phyloP scores from a whole-genome alignment of 2,797 vertebrate species.

The Spinus olivaceus region DNA sequence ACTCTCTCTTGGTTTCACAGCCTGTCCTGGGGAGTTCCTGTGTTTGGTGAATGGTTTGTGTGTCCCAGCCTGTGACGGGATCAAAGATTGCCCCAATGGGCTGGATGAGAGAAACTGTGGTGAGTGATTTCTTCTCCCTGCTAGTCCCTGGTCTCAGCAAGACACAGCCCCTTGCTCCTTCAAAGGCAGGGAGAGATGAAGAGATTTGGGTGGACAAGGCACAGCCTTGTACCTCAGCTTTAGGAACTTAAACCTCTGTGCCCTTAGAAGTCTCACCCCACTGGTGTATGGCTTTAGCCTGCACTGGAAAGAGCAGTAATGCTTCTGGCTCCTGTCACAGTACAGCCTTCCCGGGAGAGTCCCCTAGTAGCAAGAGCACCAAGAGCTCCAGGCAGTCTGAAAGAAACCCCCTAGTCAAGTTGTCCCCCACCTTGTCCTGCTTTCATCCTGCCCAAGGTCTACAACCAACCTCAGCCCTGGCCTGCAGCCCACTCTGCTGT shows the following conservation, averaged over 20 bases:
- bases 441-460: neutral
- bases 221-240: neutral
- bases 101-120: conserved; percentile 94
- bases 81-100: conserved; percentile 89
- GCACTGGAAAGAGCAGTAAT: neutral
- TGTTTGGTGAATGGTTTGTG: conserved; percentile 87
- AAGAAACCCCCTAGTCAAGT: neutral
- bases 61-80: conserved; percentile 88
- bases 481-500: neutral
- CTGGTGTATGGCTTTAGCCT: neutral
- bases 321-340: neutral
- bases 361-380: neutral
- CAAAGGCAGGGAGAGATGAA: neutral
- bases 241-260: neutral
- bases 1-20: conserved; percentile 64
- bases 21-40: conserved; percentile 88
- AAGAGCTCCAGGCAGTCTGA: neutral
- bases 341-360: neutral
- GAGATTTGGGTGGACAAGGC: neutral
- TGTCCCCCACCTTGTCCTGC: neutral
- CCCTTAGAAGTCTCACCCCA: neutral
- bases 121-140: conserved; percentile 41
- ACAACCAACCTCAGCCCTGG: neutral
- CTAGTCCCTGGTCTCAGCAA: neutral
- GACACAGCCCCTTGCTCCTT: neutral